These are phyloP conservation scores for Saiga tatarica DNA, from an alignment of 2,113 vertebrate species.

Conservation along the genomic window DNA sequence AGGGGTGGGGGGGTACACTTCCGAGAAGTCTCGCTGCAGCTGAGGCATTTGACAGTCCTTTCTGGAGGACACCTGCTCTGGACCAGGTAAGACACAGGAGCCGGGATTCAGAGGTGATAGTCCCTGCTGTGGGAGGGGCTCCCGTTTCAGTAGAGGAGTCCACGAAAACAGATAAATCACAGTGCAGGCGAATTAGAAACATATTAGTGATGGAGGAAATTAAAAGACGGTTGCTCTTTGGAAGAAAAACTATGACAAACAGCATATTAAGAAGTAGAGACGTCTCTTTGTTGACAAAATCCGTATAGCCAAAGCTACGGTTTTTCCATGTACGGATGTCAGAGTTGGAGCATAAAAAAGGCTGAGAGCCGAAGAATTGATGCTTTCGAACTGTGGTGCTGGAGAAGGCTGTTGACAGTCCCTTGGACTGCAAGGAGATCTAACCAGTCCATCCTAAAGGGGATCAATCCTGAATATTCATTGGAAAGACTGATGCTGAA, in stretches of 20 bases:
- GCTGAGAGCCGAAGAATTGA: neutral
- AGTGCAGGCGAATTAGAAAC: neutral
- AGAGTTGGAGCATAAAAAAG: neutral
- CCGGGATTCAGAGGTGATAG: neutral
- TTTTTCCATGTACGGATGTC: neutral
- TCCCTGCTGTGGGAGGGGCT: neutral
- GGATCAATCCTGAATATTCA: neutral
- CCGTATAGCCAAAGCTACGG: neutral
- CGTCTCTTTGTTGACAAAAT: neutral
- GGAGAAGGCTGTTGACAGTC: neutral
- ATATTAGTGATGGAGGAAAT: neutral
- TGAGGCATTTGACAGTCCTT: neutral
- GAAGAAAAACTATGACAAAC: neutral
- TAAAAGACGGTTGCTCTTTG: neutral
- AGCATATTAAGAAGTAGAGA: neutral
- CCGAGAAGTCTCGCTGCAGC: neutral
- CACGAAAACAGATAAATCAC: constrained; percentile 36
- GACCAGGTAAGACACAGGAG: neutral
- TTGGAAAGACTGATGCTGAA: neutral
- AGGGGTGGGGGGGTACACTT: no score
- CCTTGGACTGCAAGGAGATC: neutral
- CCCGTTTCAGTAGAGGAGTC: neutral
- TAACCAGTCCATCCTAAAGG: neutral
- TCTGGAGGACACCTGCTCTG: neutral
- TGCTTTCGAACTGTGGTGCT: neutral